Conservation (phyloP, 2,888 invertebrate species). For the Eupithecia dodoneata region DNA sequence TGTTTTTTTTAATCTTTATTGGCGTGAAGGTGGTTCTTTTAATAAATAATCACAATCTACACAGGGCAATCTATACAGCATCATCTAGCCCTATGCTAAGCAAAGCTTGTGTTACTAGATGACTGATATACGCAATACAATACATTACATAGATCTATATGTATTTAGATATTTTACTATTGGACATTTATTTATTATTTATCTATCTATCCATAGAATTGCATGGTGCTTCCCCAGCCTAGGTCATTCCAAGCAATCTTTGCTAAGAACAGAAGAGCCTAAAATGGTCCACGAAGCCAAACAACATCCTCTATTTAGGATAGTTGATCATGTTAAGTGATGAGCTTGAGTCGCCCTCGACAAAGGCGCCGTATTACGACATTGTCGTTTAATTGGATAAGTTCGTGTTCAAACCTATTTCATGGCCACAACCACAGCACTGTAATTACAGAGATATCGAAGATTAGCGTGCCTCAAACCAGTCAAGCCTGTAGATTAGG, state of each 20-base stretch:
- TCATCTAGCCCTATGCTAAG: too few species aligned
- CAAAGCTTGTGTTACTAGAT: too few species aligned
- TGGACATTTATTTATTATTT: too few species aligned
- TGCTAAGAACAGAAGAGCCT: too few species aligned
- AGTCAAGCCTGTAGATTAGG: background rate
- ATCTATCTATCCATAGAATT: background rate
- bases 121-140: too few species aligned
- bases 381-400: slow-evolving; percentile 40
- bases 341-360: background rate
- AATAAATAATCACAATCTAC: too few species aligned
- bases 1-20: background rate
- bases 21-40: background rate
- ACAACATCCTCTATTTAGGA: background rate
- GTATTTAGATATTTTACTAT: too few species aligned
- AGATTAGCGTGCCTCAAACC: background rate
- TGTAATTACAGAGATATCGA: background rate
- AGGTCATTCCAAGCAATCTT: background rate
- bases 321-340: background rate
- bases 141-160: too few species aligned
- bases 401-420: slow-evolving; percentile 42
- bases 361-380: slow-evolving; percentile 12
- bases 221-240: background rate
- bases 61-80: too few species aligned
- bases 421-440: slow-evolving; percentile 14
- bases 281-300: background rate